A percentile compares a stretch with the other conserved stretches of the same genome.
phyloP scores from a whole-genome alignment of 2,797 vertebrate species.

The Martes flavigula region DNA sequence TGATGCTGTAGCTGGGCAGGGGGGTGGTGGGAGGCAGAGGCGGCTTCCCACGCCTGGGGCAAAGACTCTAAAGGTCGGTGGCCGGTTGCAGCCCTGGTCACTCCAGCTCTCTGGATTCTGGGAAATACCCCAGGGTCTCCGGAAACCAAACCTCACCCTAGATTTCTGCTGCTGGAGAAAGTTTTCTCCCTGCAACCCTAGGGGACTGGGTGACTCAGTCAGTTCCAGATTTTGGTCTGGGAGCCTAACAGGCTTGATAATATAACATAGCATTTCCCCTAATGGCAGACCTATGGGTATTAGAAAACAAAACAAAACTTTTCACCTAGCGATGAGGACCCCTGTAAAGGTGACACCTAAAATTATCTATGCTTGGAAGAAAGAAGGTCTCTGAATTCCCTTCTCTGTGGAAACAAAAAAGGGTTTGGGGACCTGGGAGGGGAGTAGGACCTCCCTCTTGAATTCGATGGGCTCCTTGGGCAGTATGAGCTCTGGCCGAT shows the following conservation, averaged over 20 bases:
- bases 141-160: fast-evolving
- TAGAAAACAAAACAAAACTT: not conserved
- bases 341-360: not conserved
- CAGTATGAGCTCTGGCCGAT: not conserved
- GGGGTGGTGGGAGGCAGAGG: not conserved
- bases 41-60: not conserved
- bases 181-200: not conserved
- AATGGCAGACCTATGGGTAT: not conserved
- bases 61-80: not conserved
- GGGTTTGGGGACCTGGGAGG: not conserved
- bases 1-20: fast-evolving
- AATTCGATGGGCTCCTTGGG: fast-evolving
- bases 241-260: not conserved
- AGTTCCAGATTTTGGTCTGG: not conserved
- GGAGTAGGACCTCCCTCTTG: not conserved
- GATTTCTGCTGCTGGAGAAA: not conserved
- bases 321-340: not conserved
- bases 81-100: fast-evolving
- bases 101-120: not conserved
- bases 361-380: not conserved
- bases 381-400: not conserved
- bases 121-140: not conserved
- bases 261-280: not conserved
- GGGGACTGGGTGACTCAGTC: not conserved
- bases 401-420: not conserved